phyloP scores from a whole-genome alignment of 2,113 vertebrate genomes.

The Chrysemys picta region DNA sequence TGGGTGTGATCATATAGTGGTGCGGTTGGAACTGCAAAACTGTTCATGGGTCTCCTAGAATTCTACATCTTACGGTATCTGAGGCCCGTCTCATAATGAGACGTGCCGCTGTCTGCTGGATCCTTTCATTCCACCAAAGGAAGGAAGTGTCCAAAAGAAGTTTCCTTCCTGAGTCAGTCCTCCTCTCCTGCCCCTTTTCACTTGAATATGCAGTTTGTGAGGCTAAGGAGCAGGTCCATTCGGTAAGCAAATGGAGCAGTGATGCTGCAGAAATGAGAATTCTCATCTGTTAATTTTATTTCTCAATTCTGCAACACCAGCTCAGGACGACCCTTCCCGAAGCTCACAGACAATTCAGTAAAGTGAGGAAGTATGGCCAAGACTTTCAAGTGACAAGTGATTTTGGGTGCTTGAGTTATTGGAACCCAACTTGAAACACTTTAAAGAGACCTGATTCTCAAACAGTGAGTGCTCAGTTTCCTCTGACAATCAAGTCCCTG shows the following conservation, averaged over 20 bases:
- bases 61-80: neutral
- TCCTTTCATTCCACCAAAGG: neutral
- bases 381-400: neutral
- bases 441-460: neutral
- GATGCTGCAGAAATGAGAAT: neutral
- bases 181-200: neutral
- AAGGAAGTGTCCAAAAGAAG: neutral
- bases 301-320: neutral
- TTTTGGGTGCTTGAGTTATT: neutral
- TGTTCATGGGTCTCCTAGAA: neutral
- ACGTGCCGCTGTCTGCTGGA: rapidly evolving
- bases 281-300: neutral
- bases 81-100: neutral
- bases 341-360: neutral
- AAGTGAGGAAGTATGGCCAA: neutral
- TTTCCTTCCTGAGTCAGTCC: neutral
- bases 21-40: neutral
- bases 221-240: slow-evolving; percentile 16
- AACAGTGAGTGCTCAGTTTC: neutral
- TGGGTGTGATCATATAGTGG: rapidly evolving
- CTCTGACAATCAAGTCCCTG: neutral
- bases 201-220: neutral
- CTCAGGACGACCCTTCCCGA: neutral
- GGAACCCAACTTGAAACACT: neutral
- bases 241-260: neutral